Evolutionary conservation across 2,113 vertebrate genomes (phyloP).

Genomic region (Marmota monax): DNA sequence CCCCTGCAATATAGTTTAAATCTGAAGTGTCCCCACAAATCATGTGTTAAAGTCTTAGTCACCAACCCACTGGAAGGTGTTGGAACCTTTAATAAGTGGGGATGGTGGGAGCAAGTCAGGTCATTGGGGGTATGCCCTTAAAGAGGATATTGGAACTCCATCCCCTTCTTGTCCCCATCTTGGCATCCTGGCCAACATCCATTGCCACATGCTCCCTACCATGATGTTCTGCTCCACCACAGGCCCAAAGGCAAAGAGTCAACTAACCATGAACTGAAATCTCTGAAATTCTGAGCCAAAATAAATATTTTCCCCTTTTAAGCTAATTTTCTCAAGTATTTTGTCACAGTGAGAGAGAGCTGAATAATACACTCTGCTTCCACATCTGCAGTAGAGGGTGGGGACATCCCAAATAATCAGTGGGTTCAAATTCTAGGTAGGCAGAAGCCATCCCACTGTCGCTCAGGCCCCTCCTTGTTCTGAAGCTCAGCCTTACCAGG

Average conservation of each 20-base stretch:
- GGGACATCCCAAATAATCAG: neutral
- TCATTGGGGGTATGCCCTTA: neutral
- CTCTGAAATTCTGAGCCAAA: neutral
- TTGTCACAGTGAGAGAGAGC: neutral
- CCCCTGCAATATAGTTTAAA: neutral
- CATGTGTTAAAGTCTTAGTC: neutral
- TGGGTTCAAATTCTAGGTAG: neutral
- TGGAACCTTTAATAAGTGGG: too few species aligned
- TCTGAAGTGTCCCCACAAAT: neutral
- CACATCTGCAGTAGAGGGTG: neutral
- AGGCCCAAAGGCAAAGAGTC: neutral
- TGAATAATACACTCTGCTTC: neutral
- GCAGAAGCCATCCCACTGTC: neutral
- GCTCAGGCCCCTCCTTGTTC: neutral
- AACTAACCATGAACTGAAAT: too few species aligned
- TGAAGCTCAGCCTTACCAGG: neutral
- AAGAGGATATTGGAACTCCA: neutral
- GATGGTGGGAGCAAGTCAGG: neutral
- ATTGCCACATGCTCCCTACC: neutral
- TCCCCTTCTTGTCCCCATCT: neutral
- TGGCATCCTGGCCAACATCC: neutral
- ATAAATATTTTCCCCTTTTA: neutral
- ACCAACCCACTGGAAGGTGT: neutral
- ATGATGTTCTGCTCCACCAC: too few species aligned
- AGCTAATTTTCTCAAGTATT: neutral